Evolutionary conservation across 2,113 vertebrate genomes (phyloP).

Genomic region (Sarotherodon lohbergeri): DNA sequence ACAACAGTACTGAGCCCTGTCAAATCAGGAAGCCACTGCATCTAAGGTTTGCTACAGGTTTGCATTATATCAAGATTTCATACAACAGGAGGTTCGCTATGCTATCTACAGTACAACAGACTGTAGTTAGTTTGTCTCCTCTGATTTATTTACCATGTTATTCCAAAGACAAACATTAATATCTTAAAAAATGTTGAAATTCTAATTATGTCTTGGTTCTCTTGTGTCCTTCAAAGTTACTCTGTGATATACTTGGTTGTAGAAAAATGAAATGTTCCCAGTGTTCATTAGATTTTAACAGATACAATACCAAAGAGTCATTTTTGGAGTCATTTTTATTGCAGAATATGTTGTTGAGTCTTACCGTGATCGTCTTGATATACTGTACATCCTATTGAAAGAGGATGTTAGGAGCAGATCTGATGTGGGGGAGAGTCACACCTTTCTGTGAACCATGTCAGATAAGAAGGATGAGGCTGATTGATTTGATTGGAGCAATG

Average conservation of each 20-base stretch:
- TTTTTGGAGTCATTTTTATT: not conserved
- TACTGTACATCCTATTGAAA: not conserved
- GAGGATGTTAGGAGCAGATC: not conserved
- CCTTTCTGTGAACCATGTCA: not conserved
- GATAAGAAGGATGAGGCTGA: not conserved
- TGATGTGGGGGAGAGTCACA: not conserved
- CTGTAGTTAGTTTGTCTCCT: not conserved
- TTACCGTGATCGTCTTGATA: not conserved
- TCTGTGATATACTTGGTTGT: accelerated
- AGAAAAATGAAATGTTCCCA: not conserved
- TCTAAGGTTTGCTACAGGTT: not conserved
- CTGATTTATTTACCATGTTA: not conserved
- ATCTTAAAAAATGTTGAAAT: not conserved
- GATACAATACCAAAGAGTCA: not conserved
- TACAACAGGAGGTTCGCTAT: accelerated
- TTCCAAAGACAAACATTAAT: not conserved
- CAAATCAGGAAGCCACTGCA: not conserved
- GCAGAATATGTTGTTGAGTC: not conserved
- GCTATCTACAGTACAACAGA: not conserved
- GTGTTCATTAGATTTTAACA: not conserved
- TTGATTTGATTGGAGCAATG: not conserved
- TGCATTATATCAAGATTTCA: not conserved
- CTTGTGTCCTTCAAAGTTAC: not conserved
- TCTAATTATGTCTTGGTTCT: not conserved
- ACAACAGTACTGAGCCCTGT: not conserved